Conservation (phyloP, 2,113 vertebrate genomes). For the Pseudonaja textilis region DNA sequence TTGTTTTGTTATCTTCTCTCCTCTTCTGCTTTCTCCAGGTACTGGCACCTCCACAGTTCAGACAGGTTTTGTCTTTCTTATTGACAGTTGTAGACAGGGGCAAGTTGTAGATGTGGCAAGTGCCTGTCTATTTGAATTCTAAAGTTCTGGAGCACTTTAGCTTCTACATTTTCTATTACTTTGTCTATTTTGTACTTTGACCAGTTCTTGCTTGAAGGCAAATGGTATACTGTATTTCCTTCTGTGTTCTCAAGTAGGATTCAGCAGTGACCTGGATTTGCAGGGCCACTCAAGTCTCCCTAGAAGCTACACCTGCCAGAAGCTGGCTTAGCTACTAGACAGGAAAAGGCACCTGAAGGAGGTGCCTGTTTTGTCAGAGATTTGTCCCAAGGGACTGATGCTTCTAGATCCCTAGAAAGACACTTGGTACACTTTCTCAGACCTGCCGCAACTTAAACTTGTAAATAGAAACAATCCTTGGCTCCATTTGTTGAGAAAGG, state of each 20-base stretch:
- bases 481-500: not conserved
- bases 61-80: too few relatives aligned
- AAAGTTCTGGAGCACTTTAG: too few relatives aligned
- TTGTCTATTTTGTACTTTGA: too few relatives aligned
- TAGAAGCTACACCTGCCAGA: not conserved
- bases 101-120: too few relatives aligned
- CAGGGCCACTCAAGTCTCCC: not conserved
- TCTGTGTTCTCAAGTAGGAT: not conserved
- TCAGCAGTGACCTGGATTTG: not conserved
- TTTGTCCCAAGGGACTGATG: not conserved
- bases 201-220: too few relatives aligned
- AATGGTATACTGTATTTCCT: not conserved
- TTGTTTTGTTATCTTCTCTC: too few relatives aligned
- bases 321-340: not conserved
- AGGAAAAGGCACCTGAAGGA: not conserved
- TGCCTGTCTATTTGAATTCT: too few relatives aligned
- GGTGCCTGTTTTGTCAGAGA: not conserved
- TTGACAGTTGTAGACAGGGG: too few relatives aligned
- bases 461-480: not conserved
- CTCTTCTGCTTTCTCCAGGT: too few relatives aligned
- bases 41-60: too few relatives aligned
- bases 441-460: not conserved
- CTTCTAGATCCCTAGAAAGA: not conserved
- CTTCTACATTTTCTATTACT: too few relatives aligned
- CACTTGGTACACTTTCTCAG: not conserved